Evolutionary conservation across 2,113 vertebrate genomes (phyloP).

Genomic region (Electrona antarctica): DNA sequence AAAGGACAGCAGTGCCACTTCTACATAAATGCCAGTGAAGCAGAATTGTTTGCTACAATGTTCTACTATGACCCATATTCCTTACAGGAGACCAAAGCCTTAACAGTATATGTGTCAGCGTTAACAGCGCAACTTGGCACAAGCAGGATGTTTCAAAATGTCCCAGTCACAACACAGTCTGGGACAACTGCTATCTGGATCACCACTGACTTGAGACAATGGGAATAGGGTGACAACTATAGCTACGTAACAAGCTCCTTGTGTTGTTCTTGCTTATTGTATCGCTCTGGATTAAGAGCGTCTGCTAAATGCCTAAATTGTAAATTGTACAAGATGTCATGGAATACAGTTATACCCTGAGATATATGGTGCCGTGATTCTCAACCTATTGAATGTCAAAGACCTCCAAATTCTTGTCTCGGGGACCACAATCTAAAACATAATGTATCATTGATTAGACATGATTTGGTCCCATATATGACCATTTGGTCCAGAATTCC

Average conservation of each 20-base stretch:
- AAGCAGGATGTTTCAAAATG: constrained; percentile 57
- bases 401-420: too few species aligned
- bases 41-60: constrained; percentile 15
- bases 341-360: too few species aligned
- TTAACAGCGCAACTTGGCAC: constrained; percentile 49
- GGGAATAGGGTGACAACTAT: neutral
- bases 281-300: too few species aligned
- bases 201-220: constrained; percentile 8
- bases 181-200: constrained; percentile 23
- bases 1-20: constrained; percentile 8
- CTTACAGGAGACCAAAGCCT: constrained; percentile 11
- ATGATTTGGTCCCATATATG: too few species aligned
- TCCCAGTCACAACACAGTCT: constrained; percentile 45
- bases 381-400: too few species aligned
- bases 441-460: too few species aligned
- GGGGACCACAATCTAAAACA: too few species aligned
- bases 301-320: too few species aligned
- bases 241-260: neutral
- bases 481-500: too few species aligned
- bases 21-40: constrained; percentile 25
- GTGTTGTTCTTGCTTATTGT: too few species aligned
- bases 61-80: constrained; percentile 15
- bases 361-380: too few species aligned
- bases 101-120: constrained; percentile 38
- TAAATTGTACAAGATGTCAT: too few species aligned